Conservation (phyloP, 2,888 invertebrate genomes). For the Catocala sponsa region DNA sequence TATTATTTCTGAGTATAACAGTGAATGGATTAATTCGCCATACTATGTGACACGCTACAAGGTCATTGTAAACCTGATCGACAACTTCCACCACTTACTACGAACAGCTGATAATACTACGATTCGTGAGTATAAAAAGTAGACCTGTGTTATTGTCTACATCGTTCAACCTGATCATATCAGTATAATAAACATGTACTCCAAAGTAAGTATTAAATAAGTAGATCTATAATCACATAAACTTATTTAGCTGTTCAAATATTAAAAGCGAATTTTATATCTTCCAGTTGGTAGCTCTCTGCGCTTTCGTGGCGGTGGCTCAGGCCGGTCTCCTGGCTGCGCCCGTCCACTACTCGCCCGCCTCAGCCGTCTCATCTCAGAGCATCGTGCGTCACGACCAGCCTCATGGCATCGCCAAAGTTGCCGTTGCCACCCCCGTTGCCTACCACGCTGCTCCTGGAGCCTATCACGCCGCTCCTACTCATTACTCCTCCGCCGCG, state of each 20-base stretch:
- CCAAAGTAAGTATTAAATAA: slow-evolving; percentile 39
- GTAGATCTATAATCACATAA: not conserved
- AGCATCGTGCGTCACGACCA: slow-evolving; percentile 61
- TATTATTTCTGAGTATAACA: not conserved
- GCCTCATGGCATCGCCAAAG: slow-evolving; percentile 49
- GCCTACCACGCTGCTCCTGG: slow-evolving; percentile 46
- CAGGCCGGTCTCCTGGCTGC: slow-evolving; percentile 42
- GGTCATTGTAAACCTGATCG: slow-evolving; percentile 39
- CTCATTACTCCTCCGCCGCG: not conserved
- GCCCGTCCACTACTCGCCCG: slow-evolving; percentile 65
- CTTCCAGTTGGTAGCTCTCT: slow-evolving; percentile 54
- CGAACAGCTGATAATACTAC: slow-evolving; percentile 35
- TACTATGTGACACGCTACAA: slow-evolving; percentile 31
- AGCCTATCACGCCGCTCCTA: slow-evolving; percentile 44
- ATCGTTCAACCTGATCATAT: slow-evolving; percentile 55
- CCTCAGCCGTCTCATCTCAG: slow-evolving; percentile 66
- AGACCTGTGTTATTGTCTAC: slow-evolving; percentile 46
- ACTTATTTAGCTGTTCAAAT: slow-evolving; percentile 38
- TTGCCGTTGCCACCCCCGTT: slow-evolving; percentile 44
- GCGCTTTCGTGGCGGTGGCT: slow-evolving; percentile 20
- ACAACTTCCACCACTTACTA: slow-evolving; percentile 64
- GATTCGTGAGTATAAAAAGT: slow-evolving; percentile 63
- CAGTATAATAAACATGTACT: slow-evolving; percentile 60
- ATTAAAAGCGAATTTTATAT: not conserved
- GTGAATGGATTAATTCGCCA: slow-evolving; percentile 41